Conservation (phyloP, 2,113 vertebrate genomes). For the Prietella phreatophila region DNA sequence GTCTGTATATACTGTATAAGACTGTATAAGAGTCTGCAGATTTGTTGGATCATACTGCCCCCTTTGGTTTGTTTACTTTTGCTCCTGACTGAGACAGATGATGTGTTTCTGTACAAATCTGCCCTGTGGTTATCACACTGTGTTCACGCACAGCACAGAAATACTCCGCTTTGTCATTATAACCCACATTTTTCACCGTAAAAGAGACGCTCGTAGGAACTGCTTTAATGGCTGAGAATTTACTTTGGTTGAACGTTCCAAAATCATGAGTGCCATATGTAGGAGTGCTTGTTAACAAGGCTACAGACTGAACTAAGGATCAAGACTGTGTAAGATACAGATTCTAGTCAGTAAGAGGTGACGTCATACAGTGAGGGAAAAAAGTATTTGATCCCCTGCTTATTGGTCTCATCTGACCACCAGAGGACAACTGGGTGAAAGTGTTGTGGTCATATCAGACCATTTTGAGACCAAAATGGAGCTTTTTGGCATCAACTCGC, state of each 20-base stretch:
- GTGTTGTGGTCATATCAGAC: too few species aligned
- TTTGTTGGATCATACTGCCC: neutral
- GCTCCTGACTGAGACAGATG: neutral
- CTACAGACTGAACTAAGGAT: neutral
- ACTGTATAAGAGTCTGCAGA: neutral
- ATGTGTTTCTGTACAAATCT: conserved; percentile 47
- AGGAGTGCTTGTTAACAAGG: neutral
- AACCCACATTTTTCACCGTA: conserved; percentile 42
- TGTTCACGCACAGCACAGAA: conserved; percentile 48
- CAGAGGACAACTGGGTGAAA: too few species aligned
- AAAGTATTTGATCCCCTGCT: too few species aligned
- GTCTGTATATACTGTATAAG: too few species aligned
- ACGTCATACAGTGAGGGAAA: too few species aligned
- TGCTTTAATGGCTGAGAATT: conserved; percentile 33
- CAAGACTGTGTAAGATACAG: neutral
- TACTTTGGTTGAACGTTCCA: conserved; percentile 24
- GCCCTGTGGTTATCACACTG: conserved; percentile 40
- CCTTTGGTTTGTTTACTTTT: neutral
- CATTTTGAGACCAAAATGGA: too few species aligned
- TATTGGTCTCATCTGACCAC: too few species aligned
- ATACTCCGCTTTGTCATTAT: conserved; percentile 44
- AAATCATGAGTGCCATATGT: neutral
- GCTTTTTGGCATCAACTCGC: too few species aligned
- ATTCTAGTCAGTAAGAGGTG: neutral
- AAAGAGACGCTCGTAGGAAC: conserved; percentile 36